Conservation (phyloP, 1,140 invertebrate species). For the Pseudomyrmex flavicornis region DNA sequence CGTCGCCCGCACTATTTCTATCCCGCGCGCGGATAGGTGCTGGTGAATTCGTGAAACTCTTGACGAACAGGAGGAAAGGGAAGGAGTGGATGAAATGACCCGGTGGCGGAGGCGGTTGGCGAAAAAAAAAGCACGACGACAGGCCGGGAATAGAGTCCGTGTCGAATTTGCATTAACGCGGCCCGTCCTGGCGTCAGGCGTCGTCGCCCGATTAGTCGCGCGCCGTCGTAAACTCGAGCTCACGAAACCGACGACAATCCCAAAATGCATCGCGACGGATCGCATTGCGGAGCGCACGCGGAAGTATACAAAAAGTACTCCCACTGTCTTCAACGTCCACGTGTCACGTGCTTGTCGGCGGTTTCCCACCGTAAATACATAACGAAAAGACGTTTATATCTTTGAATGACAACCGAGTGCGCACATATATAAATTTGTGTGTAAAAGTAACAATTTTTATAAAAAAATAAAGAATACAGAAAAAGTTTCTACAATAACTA, state of each 20-base stretch:
- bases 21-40: slow-evolving; percentile 17
- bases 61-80: background rate
- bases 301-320: slow-evolving; percentile 57
- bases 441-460: no score
- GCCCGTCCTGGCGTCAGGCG: slow-evolving; percentile 76
- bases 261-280: slow-evolving; percentile 46
- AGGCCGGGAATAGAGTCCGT: slow-evolving; percentile 78
- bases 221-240: slow-evolving; percentile 46
- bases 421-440: no score
- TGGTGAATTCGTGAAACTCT: slow-evolving; percentile 26
- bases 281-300: slow-evolving; percentile 44
- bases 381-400: slow-evolving; percentile 5
- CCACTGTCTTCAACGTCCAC: slow-evolving; percentile 31
- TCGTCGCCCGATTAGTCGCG: slow-evolving; percentile 80
- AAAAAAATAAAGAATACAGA: no score
- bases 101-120: slow-evolving; percentile 10
- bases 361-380: slow-evolving; percentile 36
- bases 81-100: slow-evolving; percentile 21
- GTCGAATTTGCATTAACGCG: slow-evolving; percentile 77
- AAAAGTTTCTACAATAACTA: no score
- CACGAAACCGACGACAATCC: slow-evolving; percentile 57
- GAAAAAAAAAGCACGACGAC: slow-evolving; percentile 28
- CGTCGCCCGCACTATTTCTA: slow-evolving; percentile 47
- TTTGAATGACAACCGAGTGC: no score
- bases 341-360: slow-evolving; percentile 40